These are phyloP conservation scores for Sebastes cheni DNA, from an alignment of 2,797 vertebrate species.

Conservation along the genomic window DNA sequence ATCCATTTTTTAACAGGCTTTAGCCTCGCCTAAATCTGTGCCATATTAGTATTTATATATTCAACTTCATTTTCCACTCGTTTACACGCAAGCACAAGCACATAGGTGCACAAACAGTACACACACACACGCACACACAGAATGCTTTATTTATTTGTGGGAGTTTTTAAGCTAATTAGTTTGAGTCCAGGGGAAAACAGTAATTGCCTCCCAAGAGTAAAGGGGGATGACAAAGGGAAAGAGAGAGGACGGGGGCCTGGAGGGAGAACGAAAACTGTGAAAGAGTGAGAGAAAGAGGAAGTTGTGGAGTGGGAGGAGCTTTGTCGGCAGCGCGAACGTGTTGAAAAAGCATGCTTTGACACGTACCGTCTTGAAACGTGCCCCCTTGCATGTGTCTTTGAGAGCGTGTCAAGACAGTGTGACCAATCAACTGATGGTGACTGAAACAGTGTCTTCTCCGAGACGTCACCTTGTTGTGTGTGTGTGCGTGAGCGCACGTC, in stretches of 20 bases:
- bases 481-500: not conserved
- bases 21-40: slow-evolving; percentile 57
- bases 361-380: not conserved
- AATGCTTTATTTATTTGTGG: slow-evolving; percentile 82
- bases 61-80: slow-evolving; percentile 66
- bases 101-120: slow-evolving; percentile 34
- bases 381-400: not conserved
- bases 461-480: slow-evolving; percentile 27
- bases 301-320: slow-evolving; percentile 35
- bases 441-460: slow-evolving; percentile 10
- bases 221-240: slow-evolving; percentile 66
- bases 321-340: not conserved
- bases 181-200: slow-evolving; percentile 79
- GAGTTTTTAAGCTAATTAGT: slow-evolving; percentile 85
- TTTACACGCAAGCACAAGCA: slow-evolving; percentile 53
- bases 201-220: slow-evolving; percentile 86
- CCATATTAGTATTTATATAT: slow-evolving; percentile 80
- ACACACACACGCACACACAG: slow-evolving; percentile 30
- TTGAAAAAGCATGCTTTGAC: slow-evolving; percentile 35
- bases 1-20: slow-evolving; percentile 43
- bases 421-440: slow-evolving; percentile 39
- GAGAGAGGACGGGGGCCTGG: slow-evolving; percentile 39
- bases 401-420: slow-evolving; percentile 4
- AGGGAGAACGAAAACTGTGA: slow-evolving; percentile 42
- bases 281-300: slow-evolving; percentile 33